These are phyloP conservation scores for Hylomyscus alleni DNA, from an alignment of 2,797 vertebrate genomes.

Conservation along the genomic window DNA sequence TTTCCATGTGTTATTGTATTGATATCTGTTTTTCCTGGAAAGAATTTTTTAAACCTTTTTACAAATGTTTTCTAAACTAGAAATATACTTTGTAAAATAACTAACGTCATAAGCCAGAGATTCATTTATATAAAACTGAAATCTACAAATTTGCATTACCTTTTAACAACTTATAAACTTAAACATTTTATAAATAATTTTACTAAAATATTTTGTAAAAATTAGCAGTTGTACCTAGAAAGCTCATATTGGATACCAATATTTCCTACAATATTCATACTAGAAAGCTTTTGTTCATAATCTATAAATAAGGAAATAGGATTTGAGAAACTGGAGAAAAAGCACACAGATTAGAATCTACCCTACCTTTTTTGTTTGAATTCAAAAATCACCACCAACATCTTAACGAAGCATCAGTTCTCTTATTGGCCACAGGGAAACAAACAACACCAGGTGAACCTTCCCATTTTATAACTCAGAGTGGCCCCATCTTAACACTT, in stretches of 20 bases:
- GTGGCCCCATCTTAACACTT: not conserved
- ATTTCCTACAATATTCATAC: not conserved
- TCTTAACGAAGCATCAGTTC: conserved; percentile 22
- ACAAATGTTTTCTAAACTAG: conserved; percentile 56
- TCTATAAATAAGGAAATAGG: conserved; percentile 40
- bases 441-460: not conserved
- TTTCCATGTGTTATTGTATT: conserved; percentile 10
- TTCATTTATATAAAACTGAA: not conserved
- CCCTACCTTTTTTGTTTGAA: not conserved
- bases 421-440: not conserved
- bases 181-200: not conserved
- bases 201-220: not conserved
- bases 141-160: conserved; percentile 16
- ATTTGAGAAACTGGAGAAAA: not conserved
- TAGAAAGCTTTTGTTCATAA: not conserved
- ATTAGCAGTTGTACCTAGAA: not conserved
- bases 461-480: too few relatives aligned
- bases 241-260: not conserved
- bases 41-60: conserved; percentile 22
- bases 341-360: conserved; percentile 12
- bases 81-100: conserved; percentile 64
- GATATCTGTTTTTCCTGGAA: conserved; percentile 1
- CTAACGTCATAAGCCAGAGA: not conserved
- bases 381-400: not conserved
- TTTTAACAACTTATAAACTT: conserved; percentile 3